Evolutionary conservation across 2,888 invertebrate genomes (phyloP), one percentile per base, ranked within the genome.

Genomic region (Zygothrica quintamaculata): DNA sequence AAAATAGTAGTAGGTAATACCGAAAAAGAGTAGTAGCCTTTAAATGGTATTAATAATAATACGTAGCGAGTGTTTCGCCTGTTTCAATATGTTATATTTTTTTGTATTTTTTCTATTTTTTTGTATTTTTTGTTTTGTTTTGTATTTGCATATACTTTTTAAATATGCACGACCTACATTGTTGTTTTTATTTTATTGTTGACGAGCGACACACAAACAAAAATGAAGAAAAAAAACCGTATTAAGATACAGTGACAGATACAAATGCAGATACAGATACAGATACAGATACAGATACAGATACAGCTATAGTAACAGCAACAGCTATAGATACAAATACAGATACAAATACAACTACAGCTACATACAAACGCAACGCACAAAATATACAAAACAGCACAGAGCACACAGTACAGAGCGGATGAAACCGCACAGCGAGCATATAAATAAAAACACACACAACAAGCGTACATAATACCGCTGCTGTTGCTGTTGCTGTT

Each of bases 151-250:
- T 86, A 76, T 80, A 79, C 29, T 29, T 29, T 9, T 65, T 86
- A 55, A 82, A 86, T 81, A 85, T 86, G 77, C 86, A 79, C 80
- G 80, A 81, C 80, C 80, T 71, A 82, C 86, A 81, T 85, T 84
- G 81, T 84, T 81, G 77, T 74, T 22, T 2, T 22, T 22, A 5
- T 22, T 22, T 22, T 22, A 71, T 67, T 65, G 26, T 65, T 56
- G 52, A 53, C 57, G 46, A 57, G 58, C 69, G 57, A 16, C 73
- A 31, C 60, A 72, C 68, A 73, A 66, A 61, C 72, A 77, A 72
- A 51, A 61, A 65, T 65, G 52, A 69, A 74, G 48, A 64, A 58
- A 67, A 33, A 7, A 9, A 50, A 15, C 22, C 25, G 39, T 74
- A 73, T 74, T 51, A 59, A 72, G 48, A 59, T 52, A 64, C 58